phyloP scores from a whole-genome alignment of 2,888 invertebrate species.

The Eristalinus aeneus region DNA sequence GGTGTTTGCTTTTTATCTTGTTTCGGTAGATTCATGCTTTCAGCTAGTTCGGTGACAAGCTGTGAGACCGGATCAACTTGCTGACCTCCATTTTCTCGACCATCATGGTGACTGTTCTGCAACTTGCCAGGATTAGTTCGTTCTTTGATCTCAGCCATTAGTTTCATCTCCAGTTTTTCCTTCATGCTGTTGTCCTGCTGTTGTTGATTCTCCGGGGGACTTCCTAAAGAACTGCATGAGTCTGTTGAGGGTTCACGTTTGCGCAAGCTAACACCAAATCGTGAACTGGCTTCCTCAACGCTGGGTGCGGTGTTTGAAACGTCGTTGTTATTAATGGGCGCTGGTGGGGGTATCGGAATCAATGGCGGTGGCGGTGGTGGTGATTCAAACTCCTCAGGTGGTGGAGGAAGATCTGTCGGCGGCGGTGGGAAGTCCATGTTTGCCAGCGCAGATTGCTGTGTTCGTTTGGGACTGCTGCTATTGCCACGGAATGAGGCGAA shows the following conservation, averaged over 20 bases:
- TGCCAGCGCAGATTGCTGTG: conserved; percentile 87
- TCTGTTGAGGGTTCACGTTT: conserved; percentile 85
- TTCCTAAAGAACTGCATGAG: conserved; percentile 82
- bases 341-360: conserved; percentile 74
- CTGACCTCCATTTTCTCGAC: conserved; percentile 74
- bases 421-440: conserved; percentile 95
- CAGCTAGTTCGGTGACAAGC: conserved; percentile 91
- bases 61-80: conserved; percentile 88
- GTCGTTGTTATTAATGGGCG: conserved; percentile 80
- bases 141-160: conserved; percentile 92
- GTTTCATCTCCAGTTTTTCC: conserved; percentile 90
- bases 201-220: conserved; percentile 79
- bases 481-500: conserved; percentile 83
- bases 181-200: conserved; percentile 82
- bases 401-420: conserved; percentile 89
- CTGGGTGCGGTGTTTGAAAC: conserved; percentile 85
- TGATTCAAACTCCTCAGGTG: conserved; percentile 85
- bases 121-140: conserved; percentile 85
- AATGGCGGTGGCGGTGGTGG: conserved; percentile 72
- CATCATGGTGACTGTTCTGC: conserved; percentile 79
- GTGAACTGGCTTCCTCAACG: conserved; percentile 87
- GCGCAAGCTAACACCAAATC: conserved; percentile 87
- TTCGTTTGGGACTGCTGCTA: conserved; percentile 87
- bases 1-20: conserved; percentile 73
- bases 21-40: conserved; percentile 87